A percentile compares a stretch with the other conserved stretches of the same genome.
These are phyloP conservation scores for Lytechinus pictus DNA, from an alignment of 35 echinoderm and acorn worm species.

Conservation along the genomic window DNA sequence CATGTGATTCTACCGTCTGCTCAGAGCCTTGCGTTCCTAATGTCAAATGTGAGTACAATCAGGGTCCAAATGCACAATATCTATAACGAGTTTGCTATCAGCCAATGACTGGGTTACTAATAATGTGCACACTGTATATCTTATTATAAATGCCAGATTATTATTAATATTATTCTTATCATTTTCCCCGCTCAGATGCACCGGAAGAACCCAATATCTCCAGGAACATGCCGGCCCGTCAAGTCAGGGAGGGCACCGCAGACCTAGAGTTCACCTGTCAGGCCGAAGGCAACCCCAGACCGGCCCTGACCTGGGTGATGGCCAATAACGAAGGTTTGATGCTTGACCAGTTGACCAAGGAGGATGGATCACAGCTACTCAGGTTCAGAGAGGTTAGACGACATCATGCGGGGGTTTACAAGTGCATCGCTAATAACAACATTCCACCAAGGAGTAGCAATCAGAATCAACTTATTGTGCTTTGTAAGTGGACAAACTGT, in stretches of 20 bases:
- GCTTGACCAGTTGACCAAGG: conserved; percentile 25
- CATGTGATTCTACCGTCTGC: background rate
- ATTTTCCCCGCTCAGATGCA: conserved; percentile 28
- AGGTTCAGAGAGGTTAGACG: background rate
- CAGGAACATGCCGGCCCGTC: background rate
- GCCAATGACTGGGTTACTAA: no score
- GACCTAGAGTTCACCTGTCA: background rate
- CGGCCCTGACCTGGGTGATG: background rate
- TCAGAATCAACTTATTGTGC: background rate
- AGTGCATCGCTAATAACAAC: conserved; percentile 21
- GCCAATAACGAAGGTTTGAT: conserved; percentile 2
- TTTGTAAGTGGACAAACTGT: background rate
- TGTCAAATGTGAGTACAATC: background rate
- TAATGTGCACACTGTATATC: no score
- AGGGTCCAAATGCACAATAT: no score
- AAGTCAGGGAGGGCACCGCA: background rate
- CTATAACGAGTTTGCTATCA: no score
- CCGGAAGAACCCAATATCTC: background rate
- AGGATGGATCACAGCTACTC: conserved; percentile 24
- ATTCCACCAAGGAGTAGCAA: background rate
- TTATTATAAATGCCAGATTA: no score
- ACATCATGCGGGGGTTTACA: background rate
- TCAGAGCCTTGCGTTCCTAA: background rate
- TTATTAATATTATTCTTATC: no score
- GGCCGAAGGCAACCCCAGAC: conserved; percentile 38